Percentiles rank a stretch among this genome's conserved stretches.
phyloP scores from a whole-genome alignment of 1,140 invertebrate species.

The Lasaia peninsularis region DNA sequence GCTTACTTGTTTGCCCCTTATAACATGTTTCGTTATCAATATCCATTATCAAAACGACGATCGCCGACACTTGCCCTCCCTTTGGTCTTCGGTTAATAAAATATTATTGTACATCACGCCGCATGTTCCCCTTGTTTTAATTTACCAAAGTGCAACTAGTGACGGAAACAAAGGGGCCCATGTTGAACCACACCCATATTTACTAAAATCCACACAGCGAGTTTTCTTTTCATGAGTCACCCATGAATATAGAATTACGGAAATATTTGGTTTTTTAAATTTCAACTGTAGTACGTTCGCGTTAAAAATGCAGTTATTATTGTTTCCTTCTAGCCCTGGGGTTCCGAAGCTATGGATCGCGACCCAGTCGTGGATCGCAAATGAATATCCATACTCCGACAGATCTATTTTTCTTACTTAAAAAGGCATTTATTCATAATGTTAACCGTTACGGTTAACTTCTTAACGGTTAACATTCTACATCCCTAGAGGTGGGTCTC shows the following conservation, averaged over 20 bases:
- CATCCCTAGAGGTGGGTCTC: no score
- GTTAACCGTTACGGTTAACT: no score
- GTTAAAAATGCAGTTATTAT: no score
- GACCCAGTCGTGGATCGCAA: no score
- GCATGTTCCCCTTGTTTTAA: constrained; percentile 52
- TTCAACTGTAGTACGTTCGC: neutral
- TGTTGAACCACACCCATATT: constrained; percentile 53
- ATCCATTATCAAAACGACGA: neutral
- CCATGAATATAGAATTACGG: neutral
- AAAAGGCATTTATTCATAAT: no score
- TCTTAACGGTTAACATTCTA: no score
- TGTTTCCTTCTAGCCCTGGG: no score
- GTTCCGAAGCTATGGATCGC: no score
- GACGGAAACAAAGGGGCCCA: constrained; percentile 63
- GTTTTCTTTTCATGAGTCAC: constrained; percentile 55
- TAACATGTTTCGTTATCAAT: neutral
- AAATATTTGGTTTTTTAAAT: neutral
- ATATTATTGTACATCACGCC: constrained; percentile 36
- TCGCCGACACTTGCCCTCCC: neutral
- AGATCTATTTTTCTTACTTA: no score
- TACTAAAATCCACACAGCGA: constrained; percentile 34
- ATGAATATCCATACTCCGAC: no score
- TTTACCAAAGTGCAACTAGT: constrained; percentile 63
- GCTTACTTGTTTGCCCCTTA: neutral
- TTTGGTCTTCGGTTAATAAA: constrained; percentile 23